phyloP scores from a whole-genome alignment of 2,113 vertebrate genomes.

The Diadophis punctatus region DNA sequence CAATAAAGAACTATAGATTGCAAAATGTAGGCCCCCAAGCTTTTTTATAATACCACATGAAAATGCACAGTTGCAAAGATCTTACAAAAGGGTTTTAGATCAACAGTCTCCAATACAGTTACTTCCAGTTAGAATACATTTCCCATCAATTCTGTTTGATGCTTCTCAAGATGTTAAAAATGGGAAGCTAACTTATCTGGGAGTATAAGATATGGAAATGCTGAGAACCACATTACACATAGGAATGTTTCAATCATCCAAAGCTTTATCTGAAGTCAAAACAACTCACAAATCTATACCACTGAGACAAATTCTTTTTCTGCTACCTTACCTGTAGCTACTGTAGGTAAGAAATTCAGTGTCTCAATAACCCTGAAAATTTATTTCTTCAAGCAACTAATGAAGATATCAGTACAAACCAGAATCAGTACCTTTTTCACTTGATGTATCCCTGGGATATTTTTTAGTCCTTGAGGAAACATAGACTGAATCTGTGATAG shows the following conservation, averaged over 20 bases:
- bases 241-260: slow-evolving; percentile 11
- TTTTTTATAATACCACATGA: neutral
- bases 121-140: neutral
- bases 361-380: neutral
- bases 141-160: neutral
- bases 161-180: neutral
- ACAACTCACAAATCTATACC: neutral
- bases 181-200: neutral
- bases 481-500: slow-evolving; percentile 59
- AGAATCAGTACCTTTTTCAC: slow-evolving; percentile 71
- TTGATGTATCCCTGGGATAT: slow-evolving; percentile 73
- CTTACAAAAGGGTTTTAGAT: neutral
- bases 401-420: slow-evolving; percentile 26
- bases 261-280: slow-evolving; percentile 36
- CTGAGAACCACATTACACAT: no score
- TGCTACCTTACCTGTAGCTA: neutral
- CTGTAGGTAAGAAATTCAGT: neutral
- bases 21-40: neutral
- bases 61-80: neutral
- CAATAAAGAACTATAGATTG: neutral
- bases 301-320: neutral
- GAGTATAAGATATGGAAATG: neutral
- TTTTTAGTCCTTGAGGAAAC: slow-evolving; percentile 75
- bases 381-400: slow-evolving; percentile 21
- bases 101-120: slow-evolving; percentile 3